Conservation (phyloP, 2,797 vertebrate genomes). For the Rhynchonycteris naso region DNA sequence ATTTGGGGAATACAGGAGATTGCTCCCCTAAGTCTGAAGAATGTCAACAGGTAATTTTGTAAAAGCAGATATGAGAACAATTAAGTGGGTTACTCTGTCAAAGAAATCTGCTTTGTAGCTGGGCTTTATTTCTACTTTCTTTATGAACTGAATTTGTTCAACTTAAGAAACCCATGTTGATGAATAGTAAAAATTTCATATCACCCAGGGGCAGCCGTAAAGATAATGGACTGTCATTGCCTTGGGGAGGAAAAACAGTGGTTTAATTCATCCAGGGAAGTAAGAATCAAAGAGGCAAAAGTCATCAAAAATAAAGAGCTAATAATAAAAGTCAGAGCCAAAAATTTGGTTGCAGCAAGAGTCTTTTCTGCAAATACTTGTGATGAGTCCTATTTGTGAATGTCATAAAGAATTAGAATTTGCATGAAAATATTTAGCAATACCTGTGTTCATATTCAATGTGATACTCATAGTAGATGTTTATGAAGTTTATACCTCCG, state of each 20-base stretch:
- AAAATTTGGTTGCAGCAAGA: not conserved
- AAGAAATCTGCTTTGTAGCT: slow-evolving; percentile 29
- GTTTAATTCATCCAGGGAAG: slow-evolving; percentile 57
- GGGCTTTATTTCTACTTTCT: slow-evolving; percentile 65
- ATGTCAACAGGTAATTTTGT: slow-evolving; percentile 53
- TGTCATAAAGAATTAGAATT: slow-evolving; percentile 18
- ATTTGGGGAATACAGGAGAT: not conserved
- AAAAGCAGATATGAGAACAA: slow-evolving; percentile 23
- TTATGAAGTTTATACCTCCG: not conserved
- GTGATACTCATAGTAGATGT: not conserved
- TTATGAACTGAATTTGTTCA: slow-evolving; percentile 52
- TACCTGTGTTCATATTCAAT: not conserved
- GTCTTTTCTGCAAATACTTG: not conserved
- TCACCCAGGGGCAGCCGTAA: slow-evolving; percentile 46
- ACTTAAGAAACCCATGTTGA: slow-evolving; percentile 56
- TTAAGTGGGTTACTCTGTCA: slow-evolving; percentile 37
- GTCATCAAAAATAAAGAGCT: slow-evolving; percentile 56
- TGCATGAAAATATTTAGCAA: not conserved
- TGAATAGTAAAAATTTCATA: slow-evolving; percentile 66
- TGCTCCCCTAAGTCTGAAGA: slow-evolving; percentile 20
- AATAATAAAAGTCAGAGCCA: slow-evolving; percentile 35
- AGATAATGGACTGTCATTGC: slow-evolving; percentile 55
- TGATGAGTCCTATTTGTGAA: not conserved
- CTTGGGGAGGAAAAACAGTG: not conserved
- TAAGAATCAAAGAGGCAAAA: slow-evolving; percentile 49